Conservation (phyloP, 2,888 invertebrate species). For the Sthenelais limicola region DNA sequence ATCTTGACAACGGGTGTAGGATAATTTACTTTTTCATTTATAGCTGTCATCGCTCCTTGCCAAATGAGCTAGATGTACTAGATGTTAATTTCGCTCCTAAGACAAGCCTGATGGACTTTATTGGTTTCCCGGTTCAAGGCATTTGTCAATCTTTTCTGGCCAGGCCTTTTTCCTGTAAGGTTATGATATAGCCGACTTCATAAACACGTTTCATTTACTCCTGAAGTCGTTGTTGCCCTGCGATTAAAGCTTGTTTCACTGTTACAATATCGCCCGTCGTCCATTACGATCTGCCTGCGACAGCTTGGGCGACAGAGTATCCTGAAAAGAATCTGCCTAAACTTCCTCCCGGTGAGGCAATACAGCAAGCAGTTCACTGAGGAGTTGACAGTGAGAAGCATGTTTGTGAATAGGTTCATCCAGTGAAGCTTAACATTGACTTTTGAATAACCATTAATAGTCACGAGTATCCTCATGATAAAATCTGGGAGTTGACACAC, state of each 20-base stretch:
- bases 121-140: no score
- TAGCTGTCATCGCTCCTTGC: no score
- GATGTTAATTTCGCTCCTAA: no score
- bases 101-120: no score
- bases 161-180: no score
- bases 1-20: no score
- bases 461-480: conserved; percentile 41
- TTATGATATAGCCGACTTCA: no score
- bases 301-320: conserved; percentile 4
- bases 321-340: conserved; percentile 39
- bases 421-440: conserved; percentile 33
- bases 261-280: neutral
- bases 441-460: conserved; percentile 28
- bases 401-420: conserved; percentile 47
- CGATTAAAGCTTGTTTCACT: neutral
- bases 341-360: conserved; percentile 44
- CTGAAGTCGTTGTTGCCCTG: no score
- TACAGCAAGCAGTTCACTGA: conserved; percentile 54
- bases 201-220: no score
- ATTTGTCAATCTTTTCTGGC: no score
- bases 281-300: neutral
- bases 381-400: conserved; percentile 52
- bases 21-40: no score
- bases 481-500: conserved; percentile 48
- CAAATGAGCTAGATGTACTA: no score